These are phyloP conservation scores for Mythimna lalbum DNA, from an alignment of 2,888 invertebrate genomes.

Conservation along the genomic window DNA sequence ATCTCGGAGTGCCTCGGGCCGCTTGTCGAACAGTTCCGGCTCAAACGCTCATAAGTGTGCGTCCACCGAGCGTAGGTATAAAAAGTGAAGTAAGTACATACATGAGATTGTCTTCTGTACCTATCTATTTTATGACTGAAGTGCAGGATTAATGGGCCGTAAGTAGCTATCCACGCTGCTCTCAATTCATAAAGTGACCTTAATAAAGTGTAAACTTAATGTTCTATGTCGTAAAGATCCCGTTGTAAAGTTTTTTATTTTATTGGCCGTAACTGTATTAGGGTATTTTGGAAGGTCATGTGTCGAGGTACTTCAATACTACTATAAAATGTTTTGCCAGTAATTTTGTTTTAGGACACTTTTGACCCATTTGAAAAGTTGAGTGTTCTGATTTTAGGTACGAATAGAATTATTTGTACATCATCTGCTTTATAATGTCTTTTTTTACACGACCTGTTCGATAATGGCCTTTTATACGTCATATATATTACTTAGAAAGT, in stretches of 20 bases:
- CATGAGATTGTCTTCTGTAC: no score
- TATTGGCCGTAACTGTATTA: slow-evolving; percentile 51
- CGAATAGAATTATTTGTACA: no score
- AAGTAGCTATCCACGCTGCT: slow-evolving; percentile 44
- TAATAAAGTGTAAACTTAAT: slow-evolving; percentile 68
- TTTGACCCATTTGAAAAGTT: background rate
- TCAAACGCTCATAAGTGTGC: no score
- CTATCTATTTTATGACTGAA: no score
- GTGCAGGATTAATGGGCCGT: slow-evolving; percentile 52
- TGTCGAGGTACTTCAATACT: slow-evolving; percentile 3
- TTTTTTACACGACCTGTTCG: no score
- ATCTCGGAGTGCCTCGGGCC: no score
- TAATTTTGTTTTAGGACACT: background rate
- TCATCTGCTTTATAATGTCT: no score
- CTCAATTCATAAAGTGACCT: slow-evolving; percentile 60
- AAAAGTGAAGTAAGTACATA: no score
- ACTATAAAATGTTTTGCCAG: background rate
- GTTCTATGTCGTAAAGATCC: slow-evolving; percentile 61
- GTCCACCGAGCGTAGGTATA: no score
- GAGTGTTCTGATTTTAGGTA: background rate
- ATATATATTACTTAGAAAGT: no score
- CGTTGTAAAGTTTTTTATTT: slow-evolving; percentile 62
- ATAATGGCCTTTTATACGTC: no score
- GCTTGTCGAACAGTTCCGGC: no score
- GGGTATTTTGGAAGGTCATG: slow-evolving; percentile 30